These are phyloP conservation scores for Colostygia pectinataria DNA, from an alignment of 2,888 invertebrate species.

Conservation along the genomic window DNA sequence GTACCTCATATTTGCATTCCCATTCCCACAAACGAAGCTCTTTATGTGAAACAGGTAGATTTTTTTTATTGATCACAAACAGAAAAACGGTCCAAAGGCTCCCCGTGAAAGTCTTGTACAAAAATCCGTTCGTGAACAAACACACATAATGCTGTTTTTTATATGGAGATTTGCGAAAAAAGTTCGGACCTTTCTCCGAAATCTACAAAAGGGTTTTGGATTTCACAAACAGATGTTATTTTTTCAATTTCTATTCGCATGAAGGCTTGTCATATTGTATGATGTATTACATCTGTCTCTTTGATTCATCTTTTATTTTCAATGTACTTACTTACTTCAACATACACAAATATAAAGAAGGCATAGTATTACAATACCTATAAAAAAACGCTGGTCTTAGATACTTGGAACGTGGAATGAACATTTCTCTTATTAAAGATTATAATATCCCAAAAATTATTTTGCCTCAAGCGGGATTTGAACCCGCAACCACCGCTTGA, in stretches of 20 bases:
- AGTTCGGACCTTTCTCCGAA: conserved; percentile 60
- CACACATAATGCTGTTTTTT: conserved; percentile 62
- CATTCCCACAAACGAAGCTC: conserved; percentile 53
- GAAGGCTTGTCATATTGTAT: conserved; percentile 21
- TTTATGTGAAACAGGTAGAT: conserved; percentile 51
- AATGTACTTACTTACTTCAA: too few relatives aligned
- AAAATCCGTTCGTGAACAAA: conserved; percentile 56
- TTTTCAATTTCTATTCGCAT: conserved; percentile 31
- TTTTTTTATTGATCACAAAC: conserved; percentile 34
- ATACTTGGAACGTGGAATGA: too few relatives aligned
- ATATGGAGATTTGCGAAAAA: conserved; percentile 57
- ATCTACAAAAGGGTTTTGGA: conserved; percentile 76
- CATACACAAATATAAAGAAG: too few relatives aligned
- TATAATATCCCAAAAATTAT: too few relatives aligned
- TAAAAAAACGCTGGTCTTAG: too few relatives aligned
- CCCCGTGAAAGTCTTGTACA: conserved; percentile 72
- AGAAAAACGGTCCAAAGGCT: conserved; percentile 48
- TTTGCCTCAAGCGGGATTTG: too few relatives aligned
- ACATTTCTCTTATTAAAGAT: too few relatives aligned
- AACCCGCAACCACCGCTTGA: too few relatives aligned
- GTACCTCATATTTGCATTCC: conserved; percentile 41
- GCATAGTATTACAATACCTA: too few relatives aligned
- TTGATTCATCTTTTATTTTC: conserved; percentile 24
- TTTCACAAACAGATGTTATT: conserved; percentile 70
- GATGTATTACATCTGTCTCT: conserved; percentile 33